Evolutionary conservation across 1,140 invertebrate species (phyloP).

Genomic region (Sycophaga agraensis): DNA sequence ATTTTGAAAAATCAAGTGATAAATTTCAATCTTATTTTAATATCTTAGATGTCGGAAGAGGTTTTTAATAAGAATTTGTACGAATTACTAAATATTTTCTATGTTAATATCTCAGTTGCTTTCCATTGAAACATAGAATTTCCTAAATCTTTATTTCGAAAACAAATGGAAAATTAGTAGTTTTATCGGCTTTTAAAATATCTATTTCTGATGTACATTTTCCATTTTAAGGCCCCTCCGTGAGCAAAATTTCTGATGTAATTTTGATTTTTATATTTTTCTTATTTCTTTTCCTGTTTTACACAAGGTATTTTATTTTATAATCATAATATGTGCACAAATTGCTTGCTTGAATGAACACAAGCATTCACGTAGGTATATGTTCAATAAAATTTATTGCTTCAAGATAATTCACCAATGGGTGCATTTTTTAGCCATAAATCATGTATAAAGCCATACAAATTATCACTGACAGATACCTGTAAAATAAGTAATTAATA

Average conservation of each 20-base stretch:
- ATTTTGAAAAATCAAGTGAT: not conserved
- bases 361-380: not conserved
- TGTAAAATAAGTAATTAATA: conserved; percentile 55
- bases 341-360: conserved; percentile 8
- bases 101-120: no score
- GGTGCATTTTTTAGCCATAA: conserved; percentile 97
- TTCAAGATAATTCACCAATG: conserved; percentile 92
- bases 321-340: not conserved
- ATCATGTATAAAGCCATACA: conserved; percentile 95
- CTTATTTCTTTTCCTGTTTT: not conserved
- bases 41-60: no score
- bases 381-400: not conserved
- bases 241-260: conserved; percentile 1
- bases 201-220: not conserved
- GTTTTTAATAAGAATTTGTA: no score
- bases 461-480: conserved; percentile 92
- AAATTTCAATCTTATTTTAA: not conserved
- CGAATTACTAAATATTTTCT: no score
- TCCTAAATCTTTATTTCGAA: not conserved
- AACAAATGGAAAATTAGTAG: no score
- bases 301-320: no score
- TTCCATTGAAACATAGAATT: no score
- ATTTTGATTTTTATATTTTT: not conserved
- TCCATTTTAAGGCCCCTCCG: conserved; percentile 21
- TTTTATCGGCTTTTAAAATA: not conserved